phyloP scores from a whole-genome alignment of 2,113 vertebrate species.

The Paratilapia polleni region DNA sequence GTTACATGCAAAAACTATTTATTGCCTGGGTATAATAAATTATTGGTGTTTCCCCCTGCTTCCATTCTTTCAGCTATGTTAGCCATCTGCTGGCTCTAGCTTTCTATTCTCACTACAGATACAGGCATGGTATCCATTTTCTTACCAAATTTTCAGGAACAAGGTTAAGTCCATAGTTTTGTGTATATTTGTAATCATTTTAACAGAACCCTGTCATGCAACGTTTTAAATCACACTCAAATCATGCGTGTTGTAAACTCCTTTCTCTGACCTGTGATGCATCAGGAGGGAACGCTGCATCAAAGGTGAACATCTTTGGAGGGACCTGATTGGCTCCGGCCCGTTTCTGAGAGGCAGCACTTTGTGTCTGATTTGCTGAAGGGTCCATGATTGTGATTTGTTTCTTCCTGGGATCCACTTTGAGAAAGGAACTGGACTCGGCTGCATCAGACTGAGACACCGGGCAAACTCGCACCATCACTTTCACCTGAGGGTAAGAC shows the following conservation, averaged over 20 bases:
- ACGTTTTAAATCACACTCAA: not conserved
- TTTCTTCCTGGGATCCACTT: constrained; percentile 95
- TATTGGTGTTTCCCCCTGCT: too few relatives aligned
- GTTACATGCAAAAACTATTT: too few relatives aligned
- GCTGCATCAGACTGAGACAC: constrained; percentile 82
- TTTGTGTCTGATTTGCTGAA: constrained; percentile 80
- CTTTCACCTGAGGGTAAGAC: constrained; percentile 87
- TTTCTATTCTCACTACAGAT: too few relatives aligned
- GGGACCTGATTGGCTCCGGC: constrained; percentile 88
- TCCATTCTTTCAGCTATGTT: too few relatives aligned
- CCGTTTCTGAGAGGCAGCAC: constrained; percentile 86
- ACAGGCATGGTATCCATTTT: not conserved
- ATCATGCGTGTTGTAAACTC: not conserved
- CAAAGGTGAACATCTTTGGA: constrained; percentile 98
- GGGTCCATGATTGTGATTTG: constrained; percentile 96
- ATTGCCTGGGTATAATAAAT: too few relatives aligned
- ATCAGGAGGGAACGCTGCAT: constrained; percentile 94
- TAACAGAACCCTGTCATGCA: not conserved
- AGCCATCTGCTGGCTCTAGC: too few relatives aligned
- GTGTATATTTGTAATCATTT: not conserved
- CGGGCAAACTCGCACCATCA: constrained; percentile 96
- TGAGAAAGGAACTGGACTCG: constrained; percentile 96
- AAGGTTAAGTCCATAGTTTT: not conserved
- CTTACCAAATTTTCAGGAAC: not conserved
- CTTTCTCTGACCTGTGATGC: constrained; percentile 89